Percentiles rank a stretch among this genome's conserved stretches.
Conservation (phyloP, 2,888 invertebrate genomes). For the Mesorhabditis spiculigera region DNA sequence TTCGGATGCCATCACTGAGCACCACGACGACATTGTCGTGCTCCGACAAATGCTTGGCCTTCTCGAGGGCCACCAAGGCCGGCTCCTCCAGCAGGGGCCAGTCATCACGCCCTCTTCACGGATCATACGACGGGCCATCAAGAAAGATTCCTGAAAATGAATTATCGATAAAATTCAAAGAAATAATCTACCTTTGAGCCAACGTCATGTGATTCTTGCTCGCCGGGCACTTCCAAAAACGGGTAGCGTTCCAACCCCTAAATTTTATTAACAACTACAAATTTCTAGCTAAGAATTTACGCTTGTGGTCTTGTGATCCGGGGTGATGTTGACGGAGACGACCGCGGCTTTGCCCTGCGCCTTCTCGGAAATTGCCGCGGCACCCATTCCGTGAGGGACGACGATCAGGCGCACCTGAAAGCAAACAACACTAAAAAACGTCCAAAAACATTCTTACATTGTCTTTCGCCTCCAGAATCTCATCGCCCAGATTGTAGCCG, state of each 20-base stretch:
- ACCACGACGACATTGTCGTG: slow-evolving; percentile 85
- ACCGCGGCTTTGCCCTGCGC: slow-evolving; percentile 11
- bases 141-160: slow-evolving; percentile 68
- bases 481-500: slow-evolving; percentile 19
- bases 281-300: slow-evolving; percentile 75
- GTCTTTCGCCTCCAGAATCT: slow-evolving; percentile 73
- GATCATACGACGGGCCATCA: slow-evolving; percentile 80
- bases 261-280: slow-evolving; percentile 71
- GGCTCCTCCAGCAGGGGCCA: slow-evolving; percentile 52
- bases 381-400: slow-evolving; percentile 81
- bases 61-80: slow-evolving; percentile 51
- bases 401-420: slow-evolving; percentile 79
- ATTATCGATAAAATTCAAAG: slow-evolving; percentile 69
- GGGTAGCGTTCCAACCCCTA: slow-evolving; percentile 5
- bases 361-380: slow-evolving; percentile 75
- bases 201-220: background rate
- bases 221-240: background rate
- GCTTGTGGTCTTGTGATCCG: background rate
- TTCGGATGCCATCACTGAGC: slow-evolving; percentile 89
- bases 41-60: slow-evolving; percentile 70
- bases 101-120: slow-evolving; percentile 77
- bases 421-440: slow-evolving; percentile 69
- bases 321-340: background rate
- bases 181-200: slow-evolving; percentile 59
- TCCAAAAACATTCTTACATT: slow-evolving; percentile 89